These are phyloP conservation scores for Phyllopteryx taeniolatus DNA, from an alignment of 2,113 vertebrate species.

Conservation along the genomic window DNA sequence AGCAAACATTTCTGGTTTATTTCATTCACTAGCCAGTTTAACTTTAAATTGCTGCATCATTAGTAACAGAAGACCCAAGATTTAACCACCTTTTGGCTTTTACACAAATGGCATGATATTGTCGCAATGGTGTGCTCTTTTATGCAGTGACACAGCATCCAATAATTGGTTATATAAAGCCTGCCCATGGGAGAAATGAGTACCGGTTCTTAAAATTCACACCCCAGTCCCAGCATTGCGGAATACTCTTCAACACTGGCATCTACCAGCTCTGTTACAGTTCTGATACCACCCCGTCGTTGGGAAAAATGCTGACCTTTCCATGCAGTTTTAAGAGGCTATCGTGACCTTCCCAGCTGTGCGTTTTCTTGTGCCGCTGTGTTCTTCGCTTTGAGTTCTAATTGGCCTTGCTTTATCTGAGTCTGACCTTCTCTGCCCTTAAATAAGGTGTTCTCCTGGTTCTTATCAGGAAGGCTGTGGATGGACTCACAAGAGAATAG, in stretches of 20 bases:
- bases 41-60: too few species aligned
- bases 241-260: background rate
- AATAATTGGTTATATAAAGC: background rate
- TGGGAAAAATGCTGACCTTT: background rate
- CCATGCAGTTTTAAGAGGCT: background rate
- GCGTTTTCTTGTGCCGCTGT: background rate
- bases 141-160: background rate
- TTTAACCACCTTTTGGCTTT: too few species aligned
- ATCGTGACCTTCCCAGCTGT: background rate
- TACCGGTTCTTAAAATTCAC: background rate
- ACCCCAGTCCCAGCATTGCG: background rate
- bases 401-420: slow-evolving; percentile 35
- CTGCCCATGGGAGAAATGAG: background rate
- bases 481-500: slow-evolving; percentile 26
- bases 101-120: too few species aligned
- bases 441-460: slow-evolving; percentile 20
- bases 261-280: background rate
- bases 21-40: too few species aligned
- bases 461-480: slow-evolving; percentile 27
- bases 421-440: slow-evolving; percentile 9
- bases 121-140: too few species aligned
- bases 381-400: slow-evolving; percentile 21
- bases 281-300: background rate
- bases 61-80: too few species aligned
- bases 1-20: too few species aligned